phyloP scores from a whole-genome alignment of 2,797 vertebrate species.

The Myotis vivesi region DNA sequence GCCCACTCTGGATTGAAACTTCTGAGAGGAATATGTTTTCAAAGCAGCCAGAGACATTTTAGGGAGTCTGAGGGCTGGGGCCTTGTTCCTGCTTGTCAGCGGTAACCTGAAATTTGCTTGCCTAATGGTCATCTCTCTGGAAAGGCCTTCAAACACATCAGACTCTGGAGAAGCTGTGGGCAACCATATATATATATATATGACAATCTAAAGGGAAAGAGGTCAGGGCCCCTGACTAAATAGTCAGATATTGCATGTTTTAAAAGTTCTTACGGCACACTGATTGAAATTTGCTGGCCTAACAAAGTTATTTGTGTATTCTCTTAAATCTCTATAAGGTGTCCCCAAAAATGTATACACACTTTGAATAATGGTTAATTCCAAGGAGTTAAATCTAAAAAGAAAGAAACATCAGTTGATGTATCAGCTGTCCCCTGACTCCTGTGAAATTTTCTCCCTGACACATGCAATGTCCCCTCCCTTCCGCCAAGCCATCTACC shows the following conservation, averaged over 20 bases:
- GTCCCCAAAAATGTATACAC: too few species aligned
- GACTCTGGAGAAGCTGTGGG: background rate
- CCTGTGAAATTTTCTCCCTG: background rate
- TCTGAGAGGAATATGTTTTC: background rate
- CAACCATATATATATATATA: background rate
- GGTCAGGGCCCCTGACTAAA: background rate
- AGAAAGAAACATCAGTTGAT: too few species aligned
- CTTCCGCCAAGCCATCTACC: background rate
- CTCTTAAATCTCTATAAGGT: background rate
- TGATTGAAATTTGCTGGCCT: background rate
- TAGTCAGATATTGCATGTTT: background rate
- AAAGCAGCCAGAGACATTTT: background rate
- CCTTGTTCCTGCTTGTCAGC: background rate
- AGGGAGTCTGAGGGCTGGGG: background rate
- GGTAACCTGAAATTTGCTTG: background rate
- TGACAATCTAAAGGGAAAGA: background rate
- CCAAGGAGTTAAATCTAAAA: too few species aligned
- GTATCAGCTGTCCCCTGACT: too few species aligned
- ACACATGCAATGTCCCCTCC: background rate
- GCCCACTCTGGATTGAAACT: background rate
- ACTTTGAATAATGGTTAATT: too few species aligned
- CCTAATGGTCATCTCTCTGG: background rate
- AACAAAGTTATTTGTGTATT: background rate
- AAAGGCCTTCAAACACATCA: background rate
- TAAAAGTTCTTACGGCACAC: background rate